These are phyloP conservation scores for Axis porcinus DNA, from an alignment of 2,113 vertebrate genomes.

Conservation along the genomic window DNA sequence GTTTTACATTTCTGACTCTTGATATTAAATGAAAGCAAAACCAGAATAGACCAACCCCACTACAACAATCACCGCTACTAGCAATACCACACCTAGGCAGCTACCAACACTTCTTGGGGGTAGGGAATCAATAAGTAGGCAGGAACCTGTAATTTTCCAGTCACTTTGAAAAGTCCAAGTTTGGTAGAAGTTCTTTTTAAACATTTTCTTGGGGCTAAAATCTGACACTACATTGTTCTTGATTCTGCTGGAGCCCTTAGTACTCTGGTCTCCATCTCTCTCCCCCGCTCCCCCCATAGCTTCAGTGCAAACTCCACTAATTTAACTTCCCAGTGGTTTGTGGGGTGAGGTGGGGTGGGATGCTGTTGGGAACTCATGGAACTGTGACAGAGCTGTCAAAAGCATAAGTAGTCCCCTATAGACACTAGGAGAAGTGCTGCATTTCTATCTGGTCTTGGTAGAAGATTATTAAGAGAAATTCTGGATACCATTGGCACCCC, in stretches of 20 bases:
- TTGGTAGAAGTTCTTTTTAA: not conserved
- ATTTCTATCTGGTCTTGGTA: not conserved
- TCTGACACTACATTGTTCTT: not conserved
- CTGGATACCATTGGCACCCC: not conserved
- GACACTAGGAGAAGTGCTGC: not conserved
- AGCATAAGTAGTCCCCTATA: not conserved
- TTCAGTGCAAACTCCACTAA: not conserved
- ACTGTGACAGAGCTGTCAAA: not conserved
- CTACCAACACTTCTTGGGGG: not conserved
- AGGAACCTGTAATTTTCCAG: not conserved
- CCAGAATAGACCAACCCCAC: not conserved
- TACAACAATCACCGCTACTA: not conserved
- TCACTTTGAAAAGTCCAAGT: not conserved
- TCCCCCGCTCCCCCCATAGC: not conserved
- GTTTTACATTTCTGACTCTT: not conserved
- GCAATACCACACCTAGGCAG: not conserved
- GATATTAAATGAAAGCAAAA: conserved; percentile 13
- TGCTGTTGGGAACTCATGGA: not conserved
- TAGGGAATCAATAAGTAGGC: not conserved
- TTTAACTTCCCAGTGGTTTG: not conserved
- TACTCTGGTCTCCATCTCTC: not conserved
- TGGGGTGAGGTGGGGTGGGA: not conserved
- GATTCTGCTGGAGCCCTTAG: not conserved
- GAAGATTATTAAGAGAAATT: not conserved
- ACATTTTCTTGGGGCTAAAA: conserved; percentile 15